Conservation (phyloP, 37 sponge, comb jelly and placozoan genomes). For the Halichondria panicea region DNA sequence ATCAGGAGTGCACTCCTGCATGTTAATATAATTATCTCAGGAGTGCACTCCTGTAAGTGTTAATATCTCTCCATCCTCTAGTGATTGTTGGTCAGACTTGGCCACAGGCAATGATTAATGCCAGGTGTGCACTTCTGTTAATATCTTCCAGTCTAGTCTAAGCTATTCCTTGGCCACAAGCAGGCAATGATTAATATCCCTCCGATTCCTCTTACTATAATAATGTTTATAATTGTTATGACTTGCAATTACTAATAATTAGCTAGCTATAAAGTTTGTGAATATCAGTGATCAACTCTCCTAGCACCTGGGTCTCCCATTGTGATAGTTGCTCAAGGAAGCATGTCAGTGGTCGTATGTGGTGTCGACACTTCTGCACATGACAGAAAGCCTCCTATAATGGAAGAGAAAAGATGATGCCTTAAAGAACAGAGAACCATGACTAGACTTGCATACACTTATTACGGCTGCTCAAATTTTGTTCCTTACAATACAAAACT, state of each 20-base stretch:
- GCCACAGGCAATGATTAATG: too few species aligned
- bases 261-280: constrained; percentile 30
- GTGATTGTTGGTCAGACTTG: too few species aligned
- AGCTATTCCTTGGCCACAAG: too few species aligned
- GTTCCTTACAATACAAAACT: background rate
- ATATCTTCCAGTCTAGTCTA: too few species aligned
- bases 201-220: constrained; percentile 1
- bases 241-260: constrained; percentile 1
- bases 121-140: too few species aligned
- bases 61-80: too few species aligned
- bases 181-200: too few species aligned
- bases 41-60: too few species aligned
- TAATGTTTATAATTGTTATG: background rate
- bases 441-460: background rate
- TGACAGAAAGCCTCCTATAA: constrained; percentile 68
- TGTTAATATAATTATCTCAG: too few species aligned
- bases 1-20: too few species aligned
- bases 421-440: background rate
- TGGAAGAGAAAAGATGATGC: background rate
- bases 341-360: constrained; percentile 48
- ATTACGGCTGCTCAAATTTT: background rate
- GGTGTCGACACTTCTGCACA: constrained; percentile 48
- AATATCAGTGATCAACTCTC: constrained; percentile 53
- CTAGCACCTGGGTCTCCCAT: constrained; percentile 68
- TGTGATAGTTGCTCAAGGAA: constrained; percentile 74